Evolutionary conservation across 2,113 vertebrate species (phyloP), one percentile per base, ranked within the genome.

Genomic region (Gulo gulo): DNA sequence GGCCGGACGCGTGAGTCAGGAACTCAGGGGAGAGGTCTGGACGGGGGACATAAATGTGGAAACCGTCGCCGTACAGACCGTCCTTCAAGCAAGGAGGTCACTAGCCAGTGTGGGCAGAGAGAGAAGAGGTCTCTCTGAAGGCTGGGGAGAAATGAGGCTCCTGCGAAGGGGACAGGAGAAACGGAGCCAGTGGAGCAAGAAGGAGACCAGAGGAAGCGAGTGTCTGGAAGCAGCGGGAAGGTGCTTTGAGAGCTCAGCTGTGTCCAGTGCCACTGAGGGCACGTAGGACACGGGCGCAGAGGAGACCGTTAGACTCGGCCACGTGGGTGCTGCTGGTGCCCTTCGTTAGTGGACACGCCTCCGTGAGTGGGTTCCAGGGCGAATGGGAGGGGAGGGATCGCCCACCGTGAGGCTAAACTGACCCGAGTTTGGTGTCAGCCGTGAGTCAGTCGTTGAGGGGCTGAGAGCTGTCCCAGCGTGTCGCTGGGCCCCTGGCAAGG

Each of bases 31-130:
- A 23, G 14, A 55, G 55, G 26, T 34, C 57, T 65, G 57, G 42
- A n/a, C 52, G 14, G 34, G 73, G 24, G 34, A 50, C 4, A 52
- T 11, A 79, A 63, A 13, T 4, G 3, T 24, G 26, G 52, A 20
- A 9, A 45, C 16, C 6, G 15, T 21, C 4, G 0, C 9, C 26
- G 2, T 4, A 0, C 1, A 1, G 57, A n/a, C 3, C 24, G 18
- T 6, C 50, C 18, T 73, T 50, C 7, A 26, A 63, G n/a, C 67
- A 26, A 52, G 78, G 45, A 61, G 57, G 45, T 55, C 23, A 0
- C 34, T 23, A 52, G 57, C 21, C 65, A 3, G 36, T 1, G 20
- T 42, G 23, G 61, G 20, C 42, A 42, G 55, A 61, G 71, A 15
- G 18, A 63, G 24, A 26, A n/a, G 42, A 42, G 23, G 29, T 23